A percentile compares a stretch with the other conserved stretches of the same genome.
Conservation (phyloP, 2,113 vertebrate species). For the Protobothrops mucrosquamatus region DNA sequence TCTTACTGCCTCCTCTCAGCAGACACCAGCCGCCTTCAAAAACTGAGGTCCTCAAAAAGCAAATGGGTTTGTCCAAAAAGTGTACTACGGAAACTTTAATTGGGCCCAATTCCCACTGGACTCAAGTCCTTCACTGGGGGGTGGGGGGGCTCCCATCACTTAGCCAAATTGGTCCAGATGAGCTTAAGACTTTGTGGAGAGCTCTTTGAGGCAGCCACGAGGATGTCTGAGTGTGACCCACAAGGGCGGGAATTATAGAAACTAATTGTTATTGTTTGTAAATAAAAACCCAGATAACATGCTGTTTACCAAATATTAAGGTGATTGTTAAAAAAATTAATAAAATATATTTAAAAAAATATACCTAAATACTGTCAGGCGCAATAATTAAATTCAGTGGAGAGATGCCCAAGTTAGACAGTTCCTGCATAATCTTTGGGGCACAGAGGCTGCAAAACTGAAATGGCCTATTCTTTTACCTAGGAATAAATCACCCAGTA, state of each 20-base stretch:
- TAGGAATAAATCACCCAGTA: background rate
- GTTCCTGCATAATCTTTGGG: background rate
- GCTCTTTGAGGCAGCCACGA: background rate
- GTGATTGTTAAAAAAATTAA: too few species aligned
- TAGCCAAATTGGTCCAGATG: background rate
- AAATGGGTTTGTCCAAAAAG: background rate
- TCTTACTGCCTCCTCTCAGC: background rate
- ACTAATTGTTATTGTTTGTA: too few species aligned
- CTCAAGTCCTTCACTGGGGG: background rate
- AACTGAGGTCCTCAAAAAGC: background rate
- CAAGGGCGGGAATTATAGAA: background rate
- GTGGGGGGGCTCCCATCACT: rapidly evolving
- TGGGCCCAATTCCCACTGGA: background rate
- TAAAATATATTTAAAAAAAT: background rate
- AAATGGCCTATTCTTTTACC: background rate
- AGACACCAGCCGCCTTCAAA: background rate
- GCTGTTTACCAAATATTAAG: too few species aligned
- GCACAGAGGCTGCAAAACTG: background rate
- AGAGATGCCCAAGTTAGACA: background rate
- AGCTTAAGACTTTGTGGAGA: background rate
- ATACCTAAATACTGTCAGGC: background rate
- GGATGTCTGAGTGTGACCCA: background rate
- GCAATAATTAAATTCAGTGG: background rate
- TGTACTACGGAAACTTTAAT: background rate
- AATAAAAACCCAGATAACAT: too few species aligned